A percentile compares a stretch with the other conserved stretches of the same genome.
phyloP scores from a whole-genome alignment of 2,797 vertebrate genomes.

The Phoxinus dragarum region DNA sequence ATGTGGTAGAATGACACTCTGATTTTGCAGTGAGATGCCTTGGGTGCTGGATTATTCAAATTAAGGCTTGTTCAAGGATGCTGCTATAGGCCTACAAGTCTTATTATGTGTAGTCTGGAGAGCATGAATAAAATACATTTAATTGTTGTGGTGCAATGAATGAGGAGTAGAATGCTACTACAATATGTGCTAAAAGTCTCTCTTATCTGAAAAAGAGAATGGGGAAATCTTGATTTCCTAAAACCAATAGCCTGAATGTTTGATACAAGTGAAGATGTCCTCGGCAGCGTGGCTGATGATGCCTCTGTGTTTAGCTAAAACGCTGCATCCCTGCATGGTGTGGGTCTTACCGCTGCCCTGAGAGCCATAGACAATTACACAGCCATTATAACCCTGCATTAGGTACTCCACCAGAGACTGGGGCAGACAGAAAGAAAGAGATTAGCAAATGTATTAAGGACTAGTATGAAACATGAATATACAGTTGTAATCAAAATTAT shows the following conservation, averaged over 20 bases:
- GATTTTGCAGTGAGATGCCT: conserved; percentile 55
- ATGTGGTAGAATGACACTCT: conserved; percentile 66
- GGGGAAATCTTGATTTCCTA: not conserved
- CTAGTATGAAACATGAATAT: not conserved
- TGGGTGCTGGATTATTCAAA: conserved; percentile 52
- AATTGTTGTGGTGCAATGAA: not conserved
- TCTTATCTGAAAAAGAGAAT: not conserved
- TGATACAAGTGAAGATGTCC: conserved; percentile 67
- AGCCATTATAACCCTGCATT: conserved; percentile 68
- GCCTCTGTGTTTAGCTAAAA: conserved; percentile 54
- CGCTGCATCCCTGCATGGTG: conserved; percentile 51
- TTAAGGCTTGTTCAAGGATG: conserved; percentile 51
- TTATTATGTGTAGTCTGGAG: not conserved
- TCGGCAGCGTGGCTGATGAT: conserved; percentile 63
- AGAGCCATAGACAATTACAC: conserved; percentile 63
- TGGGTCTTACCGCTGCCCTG: conserved; percentile 58
- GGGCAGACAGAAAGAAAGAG: not conserved
- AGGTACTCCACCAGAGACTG: conserved; percentile 66
- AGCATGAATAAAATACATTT: not conserved
- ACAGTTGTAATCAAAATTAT: no score
- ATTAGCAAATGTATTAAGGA: not conserved
- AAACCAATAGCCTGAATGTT: not conserved
- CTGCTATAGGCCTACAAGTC: not conserved
- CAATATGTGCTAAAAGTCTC: not conserved
- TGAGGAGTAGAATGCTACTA: not conserved